Evolutionary conservation across 2,797 vertebrate species (phyloP), one percentile per base, ranked within the genome.

Genomic region (Micrastur ruficollis): DNA sequence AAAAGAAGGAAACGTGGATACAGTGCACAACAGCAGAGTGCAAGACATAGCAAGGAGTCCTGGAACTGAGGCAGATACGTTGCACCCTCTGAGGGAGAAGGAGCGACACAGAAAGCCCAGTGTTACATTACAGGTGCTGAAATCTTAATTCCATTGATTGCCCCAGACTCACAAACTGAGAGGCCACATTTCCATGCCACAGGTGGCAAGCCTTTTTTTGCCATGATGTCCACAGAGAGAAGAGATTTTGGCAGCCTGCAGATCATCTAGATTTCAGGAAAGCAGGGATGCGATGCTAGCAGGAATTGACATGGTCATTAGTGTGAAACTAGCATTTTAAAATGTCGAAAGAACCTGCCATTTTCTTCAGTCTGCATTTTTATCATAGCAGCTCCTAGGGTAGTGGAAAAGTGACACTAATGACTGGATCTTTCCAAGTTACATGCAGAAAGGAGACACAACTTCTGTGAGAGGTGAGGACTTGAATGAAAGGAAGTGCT

Each of bases 381-480:
- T 81, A 72, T 59, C 55, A 58, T 3, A 40, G 9, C 15, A 50
- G 25, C 14, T 75, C 70, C 44, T 15, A 90, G 40, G 63, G 38
- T 65, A 86, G 68, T 11, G 11, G 50, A 72, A 89, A 93, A 92
- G 46, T 61, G 80, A 91, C 82, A 81, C 55, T 95, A 93, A 95
- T 84, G 76, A 75, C 70, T 79, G 50, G 53, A 88, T 83, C 86
- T 86, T 92, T 91, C 50, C 58, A 81, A 81, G n/a, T 68, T 93
- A 88, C 49, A 65, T 32, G 59, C 61, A 87, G 83, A 91, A 94
- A 65, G 78, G 36, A 94, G 70, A 82, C 34, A 63, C 5, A 42
- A 34, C 27, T 86, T 89, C 53, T 79, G 21, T 63, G 40, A 87
- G 67, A 95, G 36, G 47, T 83, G 36, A 90, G 22, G 56, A 81